Conservation (phyloP, 2,113 vertebrate genomes). For the Aldabrachelys gigantea region DNA sequence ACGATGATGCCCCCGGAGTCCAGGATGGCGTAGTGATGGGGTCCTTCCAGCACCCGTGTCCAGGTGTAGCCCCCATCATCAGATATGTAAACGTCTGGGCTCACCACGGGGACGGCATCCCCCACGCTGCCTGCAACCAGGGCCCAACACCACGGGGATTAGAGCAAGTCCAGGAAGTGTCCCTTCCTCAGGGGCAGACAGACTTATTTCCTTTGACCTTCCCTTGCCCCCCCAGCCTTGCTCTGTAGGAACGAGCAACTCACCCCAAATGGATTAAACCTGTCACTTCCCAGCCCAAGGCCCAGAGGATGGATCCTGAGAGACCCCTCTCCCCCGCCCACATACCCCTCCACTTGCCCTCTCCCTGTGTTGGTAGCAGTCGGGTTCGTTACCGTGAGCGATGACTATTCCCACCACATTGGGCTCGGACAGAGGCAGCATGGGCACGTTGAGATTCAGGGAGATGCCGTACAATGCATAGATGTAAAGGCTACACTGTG, state of each 20-base stretch:
- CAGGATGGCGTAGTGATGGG: conserved; percentile 93
- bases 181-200: accelerated
- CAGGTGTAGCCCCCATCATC: conserved; percentile 95
- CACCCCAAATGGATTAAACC: neutral
- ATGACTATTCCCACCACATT: conserved; percentile 92
- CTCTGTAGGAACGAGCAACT: neutral
- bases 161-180: accelerated
- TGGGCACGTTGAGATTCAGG: conserved; percentile 91
- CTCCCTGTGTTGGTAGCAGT: too few relatives aligned
- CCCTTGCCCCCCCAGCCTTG: neutral
- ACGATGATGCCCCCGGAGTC: conserved; percentile 94
- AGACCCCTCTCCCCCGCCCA: neutral
- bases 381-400: conserved; percentile 86
- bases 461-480: conserved; percentile 93
- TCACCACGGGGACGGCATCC: conserved; percentile 86
- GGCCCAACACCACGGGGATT: neutral
- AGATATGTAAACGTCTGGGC: conserved; percentile 91
- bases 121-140: conserved; percentile 87
- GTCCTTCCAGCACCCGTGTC: conserved; percentile 87
- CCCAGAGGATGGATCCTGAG: neutral
- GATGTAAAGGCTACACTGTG: conserved; percentile 94
- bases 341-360: neutral
- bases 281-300: neutral
- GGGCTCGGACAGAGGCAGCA: conserved; percentile 90
- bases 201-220: neutral